Conservation (phyloP, 2,888 invertebrate species). For the Nipponacmea schrenckii region DNA sequence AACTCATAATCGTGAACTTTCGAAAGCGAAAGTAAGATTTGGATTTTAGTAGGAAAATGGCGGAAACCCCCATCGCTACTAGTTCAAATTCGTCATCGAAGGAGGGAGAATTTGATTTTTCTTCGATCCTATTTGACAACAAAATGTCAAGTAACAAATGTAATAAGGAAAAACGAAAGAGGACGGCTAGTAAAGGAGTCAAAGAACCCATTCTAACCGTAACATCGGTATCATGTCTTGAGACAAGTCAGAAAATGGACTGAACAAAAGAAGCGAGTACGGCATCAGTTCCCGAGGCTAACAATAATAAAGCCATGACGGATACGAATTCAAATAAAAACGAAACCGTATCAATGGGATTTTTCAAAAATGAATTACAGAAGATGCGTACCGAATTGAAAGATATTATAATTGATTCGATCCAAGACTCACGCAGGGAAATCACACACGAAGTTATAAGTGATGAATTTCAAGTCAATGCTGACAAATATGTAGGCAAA, state of each 20-base stretch:
- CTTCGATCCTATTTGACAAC: too few relatives aligned
- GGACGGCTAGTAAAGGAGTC: neutral
- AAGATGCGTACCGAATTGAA: neutral
- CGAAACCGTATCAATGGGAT: neutral
- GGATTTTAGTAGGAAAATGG: too few relatives aligned
- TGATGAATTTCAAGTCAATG: too few relatives aligned
- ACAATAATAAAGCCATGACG: neutral
- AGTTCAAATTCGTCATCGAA: too few relatives aligned
- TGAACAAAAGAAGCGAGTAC: neutral
- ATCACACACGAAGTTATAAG: neutral
- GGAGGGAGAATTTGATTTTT: too few relatives aligned
- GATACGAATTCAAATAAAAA: neutral
- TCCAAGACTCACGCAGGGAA: neutral
- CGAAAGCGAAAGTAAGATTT: too few relatives aligned
- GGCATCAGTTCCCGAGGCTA: neutral
- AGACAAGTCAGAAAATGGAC: neutral
- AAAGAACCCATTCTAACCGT: too few relatives aligned
- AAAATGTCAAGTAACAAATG: neutral
- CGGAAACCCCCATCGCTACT: too few relatives aligned
- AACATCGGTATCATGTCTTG: too few relatives aligned
- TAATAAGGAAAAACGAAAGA: neutral
- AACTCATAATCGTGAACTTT: too few relatives aligned
- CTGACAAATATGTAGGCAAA: neutral
- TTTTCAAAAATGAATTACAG: neutral
- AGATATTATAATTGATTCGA: neutral